Evolutionary conservation across 2,888 invertebrate species (phyloP).

Genomic region (Tinea pellionella): DNA sequence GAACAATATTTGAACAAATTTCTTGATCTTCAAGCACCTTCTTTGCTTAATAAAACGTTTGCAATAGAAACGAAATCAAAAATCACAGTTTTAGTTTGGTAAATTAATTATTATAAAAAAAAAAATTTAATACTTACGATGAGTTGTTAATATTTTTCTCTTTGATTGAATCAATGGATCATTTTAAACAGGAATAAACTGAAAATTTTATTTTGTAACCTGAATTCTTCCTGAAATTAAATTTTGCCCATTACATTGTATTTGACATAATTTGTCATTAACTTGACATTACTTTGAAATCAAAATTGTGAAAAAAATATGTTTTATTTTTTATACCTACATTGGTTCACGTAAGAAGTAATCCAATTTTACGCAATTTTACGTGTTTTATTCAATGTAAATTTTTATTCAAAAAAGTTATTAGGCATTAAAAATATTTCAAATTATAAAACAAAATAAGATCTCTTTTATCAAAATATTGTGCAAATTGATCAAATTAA

Average conservation of each 20-base stretch:
- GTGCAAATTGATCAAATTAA: too few species aligned
- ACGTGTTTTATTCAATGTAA: too few species aligned
- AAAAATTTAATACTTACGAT: conserved; percentile 35
- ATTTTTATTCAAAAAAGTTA: too few species aligned
- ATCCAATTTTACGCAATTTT: too few species aligned
- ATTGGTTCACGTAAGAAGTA: too few species aligned
- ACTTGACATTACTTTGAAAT: background rate
- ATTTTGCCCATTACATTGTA: conserved; percentile 35
- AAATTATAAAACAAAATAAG: too few species aligned
- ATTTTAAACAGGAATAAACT: conserved; percentile 24
- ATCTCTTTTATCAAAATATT: too few species aligned
- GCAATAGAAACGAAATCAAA: background rate
- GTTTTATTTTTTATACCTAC: too few species aligned
- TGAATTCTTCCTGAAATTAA: conserved; percentile 27
- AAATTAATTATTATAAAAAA: background rate
- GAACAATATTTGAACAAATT: conserved; percentile 20
- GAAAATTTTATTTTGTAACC: conserved; percentile 68
- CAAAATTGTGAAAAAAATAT: too few species aligned
- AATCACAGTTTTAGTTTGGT: background rate
- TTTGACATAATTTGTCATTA: background rate
- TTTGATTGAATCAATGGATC: background rate
- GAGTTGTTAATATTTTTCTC: conserved; percentile 6
- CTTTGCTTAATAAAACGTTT: background rate
- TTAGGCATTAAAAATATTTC: too few species aligned
- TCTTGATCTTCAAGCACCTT: background rate